A percentile compares a stretch with the other conserved stretches of the same genome.
Evolutionary conservation across 2,888 invertebrate genomes (phyloP).

Genomic region (Aproaerema taeniolella): DNA sequence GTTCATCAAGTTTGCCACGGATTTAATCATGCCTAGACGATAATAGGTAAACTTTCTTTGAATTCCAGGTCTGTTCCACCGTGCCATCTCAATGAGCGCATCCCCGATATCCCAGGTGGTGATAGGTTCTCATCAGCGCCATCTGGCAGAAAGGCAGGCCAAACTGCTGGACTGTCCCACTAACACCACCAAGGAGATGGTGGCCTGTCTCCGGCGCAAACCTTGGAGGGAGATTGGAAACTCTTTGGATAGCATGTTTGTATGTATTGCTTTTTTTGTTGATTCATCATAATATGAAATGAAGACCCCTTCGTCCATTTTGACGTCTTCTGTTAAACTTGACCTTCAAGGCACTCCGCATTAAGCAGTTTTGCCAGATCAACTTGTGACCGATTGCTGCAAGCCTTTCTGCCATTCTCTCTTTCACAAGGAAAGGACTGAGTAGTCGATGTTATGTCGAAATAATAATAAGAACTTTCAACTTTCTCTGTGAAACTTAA

Average conservation of each 20-base stretch:
- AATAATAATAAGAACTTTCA: no score
- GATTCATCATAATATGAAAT: no score
- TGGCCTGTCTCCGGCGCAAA: constrained; percentile 76
- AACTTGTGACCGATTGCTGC: no score
- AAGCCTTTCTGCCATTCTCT: no score
- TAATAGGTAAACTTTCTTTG: no score
- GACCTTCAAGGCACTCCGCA: not conserved
- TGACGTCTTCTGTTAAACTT: not conserved
- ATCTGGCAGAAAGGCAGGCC: constrained; percentile 80
- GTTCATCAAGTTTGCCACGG: no score
- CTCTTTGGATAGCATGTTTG: constrained; percentile 59
- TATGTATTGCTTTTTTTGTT: constrained; percentile 30
- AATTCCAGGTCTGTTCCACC: constrained; percentile 83
- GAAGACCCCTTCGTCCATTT: no score
- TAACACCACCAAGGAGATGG: constrained; percentile 65
- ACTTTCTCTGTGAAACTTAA: no score
- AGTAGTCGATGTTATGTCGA: no score
- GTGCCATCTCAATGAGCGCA: constrained; percentile 83
- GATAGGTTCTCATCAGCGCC: constrained; percentile 69
- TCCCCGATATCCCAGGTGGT: constrained; percentile 74
- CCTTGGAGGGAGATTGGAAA: constrained; percentile 65
- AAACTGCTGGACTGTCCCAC: constrained; percentile 76
- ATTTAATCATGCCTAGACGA: no score
- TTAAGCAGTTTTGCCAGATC: no score
- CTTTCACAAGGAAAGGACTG: no score